Evolutionary conservation across 2,888 invertebrate species (phyloP).

Genomic region (Ferdinandea cuprea): DNA sequence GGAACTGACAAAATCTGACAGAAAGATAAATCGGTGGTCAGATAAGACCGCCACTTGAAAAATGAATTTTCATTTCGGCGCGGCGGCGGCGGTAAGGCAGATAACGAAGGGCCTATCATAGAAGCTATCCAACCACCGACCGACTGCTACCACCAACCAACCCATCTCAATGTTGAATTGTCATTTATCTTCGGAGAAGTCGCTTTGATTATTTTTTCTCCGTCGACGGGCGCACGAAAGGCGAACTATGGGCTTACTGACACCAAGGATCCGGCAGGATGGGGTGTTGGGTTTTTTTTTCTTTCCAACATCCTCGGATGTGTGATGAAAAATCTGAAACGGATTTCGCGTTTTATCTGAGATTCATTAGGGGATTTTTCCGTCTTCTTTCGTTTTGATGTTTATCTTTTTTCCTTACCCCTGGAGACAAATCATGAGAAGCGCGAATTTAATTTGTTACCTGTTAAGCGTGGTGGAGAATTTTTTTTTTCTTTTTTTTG

Average conservation of each 20-base stretch:
- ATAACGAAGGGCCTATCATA: slow-evolving; percentile 50
- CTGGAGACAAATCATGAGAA: slow-evolving; percentile 54
- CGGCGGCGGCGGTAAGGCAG: slow-evolving; percentile 26
- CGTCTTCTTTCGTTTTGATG: slow-evolving; percentile 26
- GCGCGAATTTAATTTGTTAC: slow-evolving; percentile 70
- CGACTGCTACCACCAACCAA: slow-evolving; percentile 12
- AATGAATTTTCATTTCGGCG: slow-evolving; percentile 55
- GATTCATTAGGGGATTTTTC: slow-evolving; percentile 64
- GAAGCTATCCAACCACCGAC: neutral
- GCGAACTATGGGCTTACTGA: neutral
- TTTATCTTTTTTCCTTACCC: slow-evolving; percentile 15
- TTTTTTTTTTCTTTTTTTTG: slow-evolving; percentile 14
- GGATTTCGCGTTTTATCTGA: slow-evolving; percentile 64
- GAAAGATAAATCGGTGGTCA: slow-evolving; percentile 74
- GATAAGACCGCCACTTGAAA: slow-evolving; percentile 69
- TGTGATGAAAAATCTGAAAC: slow-evolving; percentile 57
- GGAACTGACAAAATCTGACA: slow-evolving; percentile 60
- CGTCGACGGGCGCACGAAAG: slow-evolving; percentile 35
- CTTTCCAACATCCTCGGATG: slow-evolving; percentile 5
- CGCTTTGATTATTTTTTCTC: slow-evolving; percentile 67
- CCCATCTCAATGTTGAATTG: slow-evolving; percentile 61
- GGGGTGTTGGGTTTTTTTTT: slow-evolving; percentile 26
- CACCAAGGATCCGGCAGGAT: slow-evolving; percentile 15
- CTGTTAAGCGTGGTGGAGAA: slow-evolving; percentile 44
- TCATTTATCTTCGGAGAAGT: slow-evolving; percentile 71